These are phyloP conservation scores for Octodonta nipae DNA, from an alignment of 2,888 invertebrate genomes.

Conservation along the genomic window DNA sequence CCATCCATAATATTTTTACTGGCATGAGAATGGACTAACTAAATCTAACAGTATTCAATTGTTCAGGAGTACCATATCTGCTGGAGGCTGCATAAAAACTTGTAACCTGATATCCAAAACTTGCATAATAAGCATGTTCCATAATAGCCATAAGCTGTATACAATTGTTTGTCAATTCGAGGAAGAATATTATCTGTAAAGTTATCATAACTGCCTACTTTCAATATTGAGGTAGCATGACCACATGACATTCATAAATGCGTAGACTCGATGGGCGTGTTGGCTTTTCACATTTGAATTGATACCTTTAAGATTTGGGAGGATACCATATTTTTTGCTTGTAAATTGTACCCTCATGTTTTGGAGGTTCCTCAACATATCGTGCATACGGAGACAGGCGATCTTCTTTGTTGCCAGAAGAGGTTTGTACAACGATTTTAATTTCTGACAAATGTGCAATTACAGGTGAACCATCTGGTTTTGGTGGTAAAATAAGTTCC, in stretches of 20 bases:
- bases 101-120: constrained; percentile 92
- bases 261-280: constrained; percentile 65
- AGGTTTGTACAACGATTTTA: constrained; percentile 65
- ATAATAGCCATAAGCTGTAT: constrained; percentile 99
- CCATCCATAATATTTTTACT: constrained; percentile 96
- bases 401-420: constrained; percentile 59
- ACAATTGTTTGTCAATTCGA: constrained; percentile 77
- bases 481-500: constrained; percentile 76
- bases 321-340: constrained; percentile 87
- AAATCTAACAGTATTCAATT: too few relatives aligned
- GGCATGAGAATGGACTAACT: constrained; percentile 94
- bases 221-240: constrained; percentile 80
- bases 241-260: constrained; percentile 99
- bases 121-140: constrained; percentile 99
- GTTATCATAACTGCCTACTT: constrained; percentile 81
- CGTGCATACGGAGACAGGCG: constrained; percentile 93
- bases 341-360: constrained; percentile 69
- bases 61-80: constrained; percentile 92
- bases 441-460: constrained; percentile 77
- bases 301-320: constrained; percentile 58
- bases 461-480: constrained; percentile 65
- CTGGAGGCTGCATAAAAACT: constrained; percentile 91
- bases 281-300: constrained; percentile 63
- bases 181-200: constrained; percentile 84
- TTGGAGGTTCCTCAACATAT: constrained; percentile 74